Evolutionary conservation across 2,113 vertebrate genomes (phyloP).

Genomic region (Aspiorhynchus laticeps): DNA sequence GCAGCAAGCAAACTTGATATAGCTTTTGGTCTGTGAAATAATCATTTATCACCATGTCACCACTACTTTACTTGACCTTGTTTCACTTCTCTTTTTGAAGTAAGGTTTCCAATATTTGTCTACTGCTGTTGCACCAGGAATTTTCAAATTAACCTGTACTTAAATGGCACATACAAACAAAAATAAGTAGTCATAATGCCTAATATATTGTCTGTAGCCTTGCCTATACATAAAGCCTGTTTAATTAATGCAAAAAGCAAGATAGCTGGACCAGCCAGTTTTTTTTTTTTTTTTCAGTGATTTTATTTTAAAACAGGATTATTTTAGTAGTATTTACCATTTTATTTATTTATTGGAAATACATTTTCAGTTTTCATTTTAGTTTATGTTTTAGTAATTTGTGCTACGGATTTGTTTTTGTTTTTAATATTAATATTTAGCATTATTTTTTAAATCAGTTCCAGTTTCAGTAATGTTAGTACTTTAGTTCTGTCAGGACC

Average conservation of each 20-base stretch:
- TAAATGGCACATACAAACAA: not conserved
- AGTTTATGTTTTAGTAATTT: no score
- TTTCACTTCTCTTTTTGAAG: not conserved
- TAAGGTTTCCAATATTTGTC: not conserved
- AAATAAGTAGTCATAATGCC: not conserved
- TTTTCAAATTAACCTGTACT: not conserved
- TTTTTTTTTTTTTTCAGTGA: no score
- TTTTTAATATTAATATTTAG: no score
- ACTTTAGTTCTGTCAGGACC: no score
- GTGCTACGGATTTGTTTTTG: no score
- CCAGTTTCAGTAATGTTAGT: no score
- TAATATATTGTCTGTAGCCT: not conserved
- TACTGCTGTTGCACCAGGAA: not conserved
- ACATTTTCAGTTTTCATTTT: no score
- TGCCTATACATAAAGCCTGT: not conserved
- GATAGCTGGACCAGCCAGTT: no score
- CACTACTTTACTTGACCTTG: no score
- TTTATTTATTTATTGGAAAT: no score
- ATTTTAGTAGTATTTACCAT: not conserved
- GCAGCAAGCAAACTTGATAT: not conserved
- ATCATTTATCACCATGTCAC: not conserved
- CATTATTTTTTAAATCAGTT: no score
- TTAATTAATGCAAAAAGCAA: not conserved
- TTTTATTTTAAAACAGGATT: no score
- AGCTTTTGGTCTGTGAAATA: not conserved